A percentile compares a stretch with the other conserved stretches of the same genome.
Evolutionary conservation across 1,140 invertebrate genomes (phyloP).

Genomic region (Akabosia matsudoensis): DNA sequence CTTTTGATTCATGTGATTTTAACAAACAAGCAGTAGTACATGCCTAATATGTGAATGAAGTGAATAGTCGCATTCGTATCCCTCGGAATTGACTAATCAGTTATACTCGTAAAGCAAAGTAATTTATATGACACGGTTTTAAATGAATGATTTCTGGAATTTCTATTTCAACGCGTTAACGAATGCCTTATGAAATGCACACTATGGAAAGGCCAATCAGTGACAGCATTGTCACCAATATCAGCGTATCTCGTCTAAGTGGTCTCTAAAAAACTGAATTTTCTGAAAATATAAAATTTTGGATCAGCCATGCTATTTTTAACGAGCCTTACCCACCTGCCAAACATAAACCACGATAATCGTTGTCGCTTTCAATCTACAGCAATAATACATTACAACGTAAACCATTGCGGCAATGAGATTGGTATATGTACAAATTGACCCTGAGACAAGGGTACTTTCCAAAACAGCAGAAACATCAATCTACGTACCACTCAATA

Average conservation of each 20-base stretch:
- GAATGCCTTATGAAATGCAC: no score
- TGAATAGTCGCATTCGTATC: no score
- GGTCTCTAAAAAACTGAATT: background rate
- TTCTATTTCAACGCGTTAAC: no score
- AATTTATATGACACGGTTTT: no score
- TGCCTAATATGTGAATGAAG: no score
- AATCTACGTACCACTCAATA: background rate
- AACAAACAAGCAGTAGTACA: no score
- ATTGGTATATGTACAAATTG: slow-evolving; percentile 8
- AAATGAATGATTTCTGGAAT: no score
- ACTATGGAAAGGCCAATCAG: background rate
- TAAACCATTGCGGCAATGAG: slow-evolving; percentile 14
- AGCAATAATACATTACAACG: background rate
- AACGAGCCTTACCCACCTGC: background rate
- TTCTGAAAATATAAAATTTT: no score
- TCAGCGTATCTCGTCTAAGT: background rate
- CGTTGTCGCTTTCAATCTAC: background rate
- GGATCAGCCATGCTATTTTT: background rate
- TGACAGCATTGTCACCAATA: background rate
- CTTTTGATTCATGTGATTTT: no score
- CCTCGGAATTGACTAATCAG: no score
- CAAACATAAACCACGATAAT: background rate
- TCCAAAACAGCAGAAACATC: background rate
- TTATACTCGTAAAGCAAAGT: no score
- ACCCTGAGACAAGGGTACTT: slow-evolving; percentile 13